A percentile compares a stretch with the other conserved stretches of the same genome.
Conservation (phyloP, 2,797 vertebrate species). For the Acrossocheilus fasciatus region DNA sequence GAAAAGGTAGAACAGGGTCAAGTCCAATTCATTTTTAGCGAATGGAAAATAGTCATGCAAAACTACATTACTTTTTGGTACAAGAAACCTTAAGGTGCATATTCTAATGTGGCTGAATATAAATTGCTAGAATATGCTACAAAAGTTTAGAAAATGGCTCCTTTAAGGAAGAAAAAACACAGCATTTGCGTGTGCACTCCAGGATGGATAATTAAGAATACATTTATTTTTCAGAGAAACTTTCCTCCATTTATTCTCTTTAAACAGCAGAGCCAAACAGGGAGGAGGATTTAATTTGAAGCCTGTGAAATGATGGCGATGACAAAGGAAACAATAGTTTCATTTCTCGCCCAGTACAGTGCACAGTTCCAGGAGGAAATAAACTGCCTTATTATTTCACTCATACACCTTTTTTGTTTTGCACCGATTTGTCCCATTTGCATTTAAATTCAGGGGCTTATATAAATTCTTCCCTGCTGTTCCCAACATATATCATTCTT, state of each 20-base stretch:
- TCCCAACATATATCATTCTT: constrained; percentile 32
- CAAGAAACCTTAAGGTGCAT: neutral
- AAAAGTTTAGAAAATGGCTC: neutral
- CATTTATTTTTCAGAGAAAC: constrained; percentile 20
- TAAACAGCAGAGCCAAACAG: constrained; percentile 26
- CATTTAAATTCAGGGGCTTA: constrained; percentile 43
- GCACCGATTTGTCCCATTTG: constrained; percentile 41
- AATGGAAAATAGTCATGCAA: neutral
- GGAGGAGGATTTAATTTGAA: constrained; percentile 57
- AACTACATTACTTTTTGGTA: neutral
- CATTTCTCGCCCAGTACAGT: constrained; percentile 39
- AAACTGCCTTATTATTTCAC: constrained; percentile 56
- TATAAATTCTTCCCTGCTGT: constrained; percentile 18
- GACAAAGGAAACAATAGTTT: constrained; percentile 58
- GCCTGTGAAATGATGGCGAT: constrained; percentile 53
- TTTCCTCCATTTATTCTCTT: constrained; percentile 44
- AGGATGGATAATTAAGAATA: constrained; percentile 27
- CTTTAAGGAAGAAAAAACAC: neutral
- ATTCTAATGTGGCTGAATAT: neutral
- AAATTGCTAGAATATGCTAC: neutral
- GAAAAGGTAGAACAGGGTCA: neutral
- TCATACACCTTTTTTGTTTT: constrained; percentile 50
- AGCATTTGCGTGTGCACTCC: neutral
- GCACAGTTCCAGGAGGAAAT: constrained; percentile 56
- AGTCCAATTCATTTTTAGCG: neutral